Percentiles rank a stretch among this genome's conserved stretches.
These are phyloP conservation scores for Nibea albiflora DNA, from an alignment of 2,113 vertebrate species.

Conservation along the genomic window DNA sequence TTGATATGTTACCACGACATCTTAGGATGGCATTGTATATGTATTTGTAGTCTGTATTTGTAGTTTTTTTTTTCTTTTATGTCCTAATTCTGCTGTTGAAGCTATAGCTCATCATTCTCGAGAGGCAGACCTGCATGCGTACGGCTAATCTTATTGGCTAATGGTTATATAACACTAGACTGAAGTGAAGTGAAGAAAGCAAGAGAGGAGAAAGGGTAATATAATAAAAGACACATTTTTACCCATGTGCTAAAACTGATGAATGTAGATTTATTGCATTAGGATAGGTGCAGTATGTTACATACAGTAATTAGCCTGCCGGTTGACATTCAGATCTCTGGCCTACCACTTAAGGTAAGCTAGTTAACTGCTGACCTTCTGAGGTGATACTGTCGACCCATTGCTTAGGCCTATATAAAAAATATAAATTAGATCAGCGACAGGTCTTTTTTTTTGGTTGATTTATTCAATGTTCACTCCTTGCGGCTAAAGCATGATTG, in stretches of 20 bases:
- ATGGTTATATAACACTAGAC: background rate
- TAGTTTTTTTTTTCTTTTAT: background rate
- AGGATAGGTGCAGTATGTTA: background rate
- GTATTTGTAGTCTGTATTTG: too few relatives aligned
- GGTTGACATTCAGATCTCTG: constrained; percentile 8
- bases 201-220: background rate
- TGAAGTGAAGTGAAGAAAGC: background rate
- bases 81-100: background rate
- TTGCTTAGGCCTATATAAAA: too few relatives aligned
- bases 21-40: background rate
- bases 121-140: fast-evolving
- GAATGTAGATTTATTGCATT: constrained; percentile 11
- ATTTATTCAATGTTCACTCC: background rate
- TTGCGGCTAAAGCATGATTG: background rate
- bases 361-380: constrained; percentile 35
- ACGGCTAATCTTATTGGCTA: background rate
- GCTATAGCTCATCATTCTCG: background rate
- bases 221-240: background rate
- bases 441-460: too few relatives aligned
- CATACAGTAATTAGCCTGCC: constrained; percentile 35
- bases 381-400: background rate
- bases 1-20: background rate
- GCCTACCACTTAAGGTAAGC: constrained; percentile 7
- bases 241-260: background rate
- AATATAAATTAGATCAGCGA: too few relatives aligned